phyloP scores from a whole-genome alignment of 2,888 invertebrate genomes.

The Syritta pipiens region DNA sequence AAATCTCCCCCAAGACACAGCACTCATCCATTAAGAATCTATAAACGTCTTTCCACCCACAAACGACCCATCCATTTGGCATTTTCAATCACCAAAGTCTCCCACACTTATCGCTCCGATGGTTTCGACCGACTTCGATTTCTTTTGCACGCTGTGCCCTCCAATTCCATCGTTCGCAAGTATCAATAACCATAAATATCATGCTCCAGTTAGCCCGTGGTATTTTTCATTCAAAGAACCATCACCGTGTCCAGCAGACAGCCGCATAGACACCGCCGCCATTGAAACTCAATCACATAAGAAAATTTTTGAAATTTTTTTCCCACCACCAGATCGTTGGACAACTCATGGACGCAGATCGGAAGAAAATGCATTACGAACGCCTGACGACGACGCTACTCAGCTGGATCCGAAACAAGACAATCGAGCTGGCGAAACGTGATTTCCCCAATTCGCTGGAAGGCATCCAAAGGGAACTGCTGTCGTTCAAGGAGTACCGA shows the following conservation, averaged over 20 bases:
- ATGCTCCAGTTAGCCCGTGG: constrained; percentile 60
- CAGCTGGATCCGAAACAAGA: constrained; percentile 95
- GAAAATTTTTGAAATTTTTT: constrained; percentile 21
- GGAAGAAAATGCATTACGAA: constrained; percentile 93
- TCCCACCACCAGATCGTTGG: constrained; percentile 89
- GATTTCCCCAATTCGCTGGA: constrained; percentile 96
- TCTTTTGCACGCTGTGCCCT: constrained; percentile 9
- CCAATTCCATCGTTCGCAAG: neutral
- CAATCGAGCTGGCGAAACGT: constrained; percentile 88
- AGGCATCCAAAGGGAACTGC: constrained; percentile 93
- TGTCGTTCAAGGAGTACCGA: constrained; percentile 95
- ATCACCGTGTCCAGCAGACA: constrained; percentile 58
- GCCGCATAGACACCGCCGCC: constrained; percentile 52
- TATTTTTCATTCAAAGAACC: constrained; percentile 47
- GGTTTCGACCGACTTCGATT: constrained; percentile 49
- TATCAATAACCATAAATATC: constrained; percentile 66
- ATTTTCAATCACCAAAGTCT: constrained; percentile 10
- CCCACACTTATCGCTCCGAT: constrained; percentile 52
- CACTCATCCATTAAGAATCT: no score
- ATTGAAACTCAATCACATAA: constrained; percentile 46
- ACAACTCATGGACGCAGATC: constrained; percentile 97
- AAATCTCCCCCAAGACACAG: no score
- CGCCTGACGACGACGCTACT: constrained; percentile 90
- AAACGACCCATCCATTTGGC: constrained; percentile 5
- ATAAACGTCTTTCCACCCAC: no score